Base-by-base conservation (phyloP, 2,113 vertebrate genomes). In the Regulus satrapa region DNA sequence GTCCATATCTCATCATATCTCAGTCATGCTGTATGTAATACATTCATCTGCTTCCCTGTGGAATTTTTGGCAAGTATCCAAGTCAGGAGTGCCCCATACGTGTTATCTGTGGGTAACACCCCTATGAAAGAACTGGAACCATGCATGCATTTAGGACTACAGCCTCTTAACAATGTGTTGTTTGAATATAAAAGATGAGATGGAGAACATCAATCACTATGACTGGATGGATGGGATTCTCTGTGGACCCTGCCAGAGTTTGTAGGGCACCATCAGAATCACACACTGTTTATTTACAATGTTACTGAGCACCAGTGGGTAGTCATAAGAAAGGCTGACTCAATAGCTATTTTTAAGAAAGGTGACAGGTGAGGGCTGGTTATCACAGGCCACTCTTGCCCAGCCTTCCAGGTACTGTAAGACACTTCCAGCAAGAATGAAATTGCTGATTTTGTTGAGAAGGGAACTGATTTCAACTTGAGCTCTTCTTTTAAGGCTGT, bases 301-400 rank as follows among this genome's bases (percentile, higher is more conserved):
- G 85, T 93, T 85, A 93, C 93, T 81, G 79, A 90, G 88, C 93
- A 94, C 82, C 76, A 62, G 64, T 46, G 69, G 61, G 88, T 86
- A 94, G 81, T 82, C 85, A 86, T 49, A 74, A 94, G 92, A 92
- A 92, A 92, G 75, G 48, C 40, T 96, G 88, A 94, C 49, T 93
- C 79, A 61, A 71, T 7, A 24, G 25, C 68, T 97, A 96, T 94
- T 97, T 97, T 96, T 85, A 92, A 94, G 81, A 88, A 96, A 95
- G 79, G 68, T 85, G 85, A 68, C 93, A 87, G 80, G 56, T 96
- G 88, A 76, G 72, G 96, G 51, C 46, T 95, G 59, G 45, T 95
- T 92, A 83, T 81, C 92, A 66, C 23, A 88, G 52, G 52, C 67
- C 75, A 90, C 41, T 45, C 82, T 45, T 94, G 63, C 51, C 41